A percentile compares a stretch with the other conserved stretches of the same genome.
These are phyloP conservation scores for Phocides pigmalion DNA, from an alignment of 1,140 invertebrate species.

Conservation along the genomic window DNA sequence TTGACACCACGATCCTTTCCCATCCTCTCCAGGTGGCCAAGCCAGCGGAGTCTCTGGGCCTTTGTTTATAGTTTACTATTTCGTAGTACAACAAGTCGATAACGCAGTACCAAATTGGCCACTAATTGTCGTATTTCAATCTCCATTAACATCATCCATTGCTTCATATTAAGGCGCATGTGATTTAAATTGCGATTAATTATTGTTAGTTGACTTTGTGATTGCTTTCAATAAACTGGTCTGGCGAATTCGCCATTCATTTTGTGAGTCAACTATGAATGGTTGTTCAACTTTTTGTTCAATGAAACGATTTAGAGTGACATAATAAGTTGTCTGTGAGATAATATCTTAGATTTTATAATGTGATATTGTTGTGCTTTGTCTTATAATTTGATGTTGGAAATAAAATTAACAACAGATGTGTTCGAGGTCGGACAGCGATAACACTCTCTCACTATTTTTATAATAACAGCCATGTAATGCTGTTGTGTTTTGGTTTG, in stretches of 20 bases:
- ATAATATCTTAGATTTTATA: neutral
- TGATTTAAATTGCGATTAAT: slow-evolving; percentile 34
- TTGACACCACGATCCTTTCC: too few species aligned
- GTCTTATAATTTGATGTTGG: neutral
- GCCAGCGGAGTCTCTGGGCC: too few species aligned
- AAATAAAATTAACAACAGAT: neutral
- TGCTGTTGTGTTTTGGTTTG: too few species aligned
- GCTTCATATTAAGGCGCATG: slow-evolving; percentile 33
- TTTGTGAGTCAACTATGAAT: slow-evolving; percentile 13
- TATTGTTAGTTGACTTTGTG: slow-evolving; percentile 32
- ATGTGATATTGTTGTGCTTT: neutral
- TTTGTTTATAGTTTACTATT: neutral
- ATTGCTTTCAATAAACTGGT: slow-evolving; percentile 25
- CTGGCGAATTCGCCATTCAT: slow-evolving; percentile 21
- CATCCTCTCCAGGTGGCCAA: too few species aligned
- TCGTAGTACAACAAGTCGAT: neutral
- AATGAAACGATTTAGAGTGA: neutral
- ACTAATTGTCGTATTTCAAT: slow-evolving; percentile 33
- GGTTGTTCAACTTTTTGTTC: neutral
- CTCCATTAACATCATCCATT: slow-evolving; percentile 34
- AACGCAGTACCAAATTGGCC: slow-evolving; percentile 19
- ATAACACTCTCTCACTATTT: too few species aligned
- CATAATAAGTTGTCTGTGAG: neutral
- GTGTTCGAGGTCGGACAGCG: too few species aligned
- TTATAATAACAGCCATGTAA: too few species aligned